A percentile compares a stretch with the other conserved stretches of the same genome.
Conservation (phyloP, 2,113 vertebrate genomes). For the Pluvialis apricaria region DNA sequence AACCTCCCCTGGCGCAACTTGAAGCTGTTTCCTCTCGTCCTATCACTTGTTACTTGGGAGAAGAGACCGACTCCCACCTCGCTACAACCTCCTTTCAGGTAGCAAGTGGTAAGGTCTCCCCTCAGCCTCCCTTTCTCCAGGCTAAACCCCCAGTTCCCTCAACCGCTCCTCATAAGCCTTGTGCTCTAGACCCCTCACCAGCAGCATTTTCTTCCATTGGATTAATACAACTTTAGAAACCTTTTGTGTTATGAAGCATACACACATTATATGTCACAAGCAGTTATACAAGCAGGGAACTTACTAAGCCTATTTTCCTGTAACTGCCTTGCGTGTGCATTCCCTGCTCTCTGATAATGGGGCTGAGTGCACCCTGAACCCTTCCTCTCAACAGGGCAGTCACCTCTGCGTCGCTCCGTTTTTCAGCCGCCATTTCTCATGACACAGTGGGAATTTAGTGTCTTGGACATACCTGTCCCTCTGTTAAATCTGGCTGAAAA, state of each 20-base stretch:
- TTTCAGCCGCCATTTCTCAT: neutral
- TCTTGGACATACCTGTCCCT: neutral
- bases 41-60: neutral
- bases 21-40: neutral
- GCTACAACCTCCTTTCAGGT: neutral
- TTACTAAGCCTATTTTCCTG: neutral
- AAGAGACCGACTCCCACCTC: neutral
- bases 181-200: neutral
- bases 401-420: neutral
- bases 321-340: too few species aligned
- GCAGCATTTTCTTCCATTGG: neutral
- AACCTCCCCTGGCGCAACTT: neutral
- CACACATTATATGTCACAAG: fast-evolving
- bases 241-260: neutral
- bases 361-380: neutral
- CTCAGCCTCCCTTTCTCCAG: neutral
- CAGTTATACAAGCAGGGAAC: neutral
- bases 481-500: neutral
- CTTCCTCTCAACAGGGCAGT: neutral
- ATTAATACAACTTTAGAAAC: neutral
- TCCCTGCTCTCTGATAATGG: neutral
- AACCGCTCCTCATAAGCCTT: neutral
- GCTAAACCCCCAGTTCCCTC: neutral
- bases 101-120: neutral
- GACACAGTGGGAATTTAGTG: neutral